These are phyloP conservation scores for Crypturellus undulatus DNA, from an alignment of 2,113 vertebrate species.

Conservation along the genomic window DNA sequence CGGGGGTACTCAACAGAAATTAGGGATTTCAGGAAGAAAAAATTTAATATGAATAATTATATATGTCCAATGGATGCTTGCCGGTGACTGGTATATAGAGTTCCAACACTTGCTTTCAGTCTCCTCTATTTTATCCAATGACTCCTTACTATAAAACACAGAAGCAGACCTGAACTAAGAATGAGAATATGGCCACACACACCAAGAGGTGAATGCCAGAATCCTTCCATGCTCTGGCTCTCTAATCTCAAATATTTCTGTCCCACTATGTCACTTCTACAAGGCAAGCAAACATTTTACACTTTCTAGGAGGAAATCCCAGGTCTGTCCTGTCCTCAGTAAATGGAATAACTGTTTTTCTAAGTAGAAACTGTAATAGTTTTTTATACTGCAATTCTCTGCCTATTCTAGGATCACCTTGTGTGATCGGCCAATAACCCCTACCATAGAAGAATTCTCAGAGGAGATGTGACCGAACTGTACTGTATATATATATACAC, in stretches of 20 bases:
- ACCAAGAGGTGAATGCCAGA: neutral
- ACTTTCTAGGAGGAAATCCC: neutral
- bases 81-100: neutral
- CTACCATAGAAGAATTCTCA: too few species aligned
- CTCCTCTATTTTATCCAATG: neutral
- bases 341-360: neutral
- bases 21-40: neutral
- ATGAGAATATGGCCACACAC: neutral
- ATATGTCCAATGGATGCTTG: fast-evolving
- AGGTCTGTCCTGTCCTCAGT: neutral
- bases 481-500: too few species aligned
- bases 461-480: too few species aligned
- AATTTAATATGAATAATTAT: neutral
- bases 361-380: fast-evolving
- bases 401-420: neutral
- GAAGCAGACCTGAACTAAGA: neutral
- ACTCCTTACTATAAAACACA: fast-evolving
- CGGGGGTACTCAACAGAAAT: neutral
- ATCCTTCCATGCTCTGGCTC: neutral
- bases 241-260: neutral
- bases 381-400: neutral
- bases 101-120: neutral
- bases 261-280: neutral
- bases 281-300: neutral
- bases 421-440: too few species aligned